phyloP scores from a whole-genome alignment of 2,797 vertebrate species.

The Xiphorhynchus erythropygius region DNA sequence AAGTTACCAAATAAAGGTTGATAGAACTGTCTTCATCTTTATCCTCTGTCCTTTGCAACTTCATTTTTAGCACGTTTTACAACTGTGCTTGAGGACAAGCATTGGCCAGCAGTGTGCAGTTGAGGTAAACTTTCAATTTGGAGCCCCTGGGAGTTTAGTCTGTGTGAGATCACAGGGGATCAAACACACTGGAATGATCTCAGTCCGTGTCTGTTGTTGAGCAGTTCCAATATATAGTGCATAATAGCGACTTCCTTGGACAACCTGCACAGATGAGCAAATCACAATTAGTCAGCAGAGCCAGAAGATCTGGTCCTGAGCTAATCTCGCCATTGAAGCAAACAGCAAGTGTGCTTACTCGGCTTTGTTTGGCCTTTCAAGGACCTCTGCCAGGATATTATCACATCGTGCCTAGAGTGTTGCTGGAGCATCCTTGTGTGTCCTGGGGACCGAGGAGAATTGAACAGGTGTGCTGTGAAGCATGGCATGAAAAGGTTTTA shows the following conservation, averaged over 20 bases:
- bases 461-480: background rate
- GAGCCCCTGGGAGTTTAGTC: background rate
- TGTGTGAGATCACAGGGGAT: background rate
- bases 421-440: background rate
- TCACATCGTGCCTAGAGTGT: background rate
- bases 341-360: background rate
- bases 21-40: background rate
- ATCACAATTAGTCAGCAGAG: background rate
- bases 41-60: background rate
- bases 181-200: background rate
- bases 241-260: background rate
- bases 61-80: background rate
- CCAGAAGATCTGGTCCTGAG: background rate
- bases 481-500: background rate
- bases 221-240: background rate
- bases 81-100: background rate
- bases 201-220: background rate
- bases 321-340: background rate
- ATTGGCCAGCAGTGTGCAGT: background rate
- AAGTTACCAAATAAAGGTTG: background rate
- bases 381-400: background rate
- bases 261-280: background rate
- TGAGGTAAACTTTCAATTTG: background rate
- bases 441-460: background rate
- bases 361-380: background rate